phyloP scores from a whole-genome alignment of 2,888 invertebrate species.

The Tinea trinotella region DNA sequence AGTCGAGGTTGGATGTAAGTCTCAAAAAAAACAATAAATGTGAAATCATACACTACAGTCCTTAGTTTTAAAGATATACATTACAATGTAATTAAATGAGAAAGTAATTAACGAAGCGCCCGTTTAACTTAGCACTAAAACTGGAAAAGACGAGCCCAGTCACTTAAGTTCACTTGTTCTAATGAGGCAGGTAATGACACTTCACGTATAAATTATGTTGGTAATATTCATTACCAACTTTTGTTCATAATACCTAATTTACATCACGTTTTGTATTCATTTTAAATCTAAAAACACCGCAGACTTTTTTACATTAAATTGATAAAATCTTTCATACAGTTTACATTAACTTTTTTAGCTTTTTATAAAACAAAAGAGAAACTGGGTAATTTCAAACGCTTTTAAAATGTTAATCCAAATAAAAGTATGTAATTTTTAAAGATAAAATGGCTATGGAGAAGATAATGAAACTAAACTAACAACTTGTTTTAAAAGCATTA shows the following conservation, averaged over 20 bases:
- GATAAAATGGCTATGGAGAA: too few relatives aligned
- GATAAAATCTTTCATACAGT: background rate
- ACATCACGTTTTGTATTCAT: too few relatives aligned
- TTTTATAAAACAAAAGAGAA: background rate
- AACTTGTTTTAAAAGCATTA: too few relatives aligned
- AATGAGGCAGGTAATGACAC: conserved; percentile 62
- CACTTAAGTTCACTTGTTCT: conserved; percentile 45
- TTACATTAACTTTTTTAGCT: background rate
- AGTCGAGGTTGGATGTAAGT: too few relatives aligned
- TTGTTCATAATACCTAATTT: too few relatives aligned
- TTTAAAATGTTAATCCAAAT: background rate
- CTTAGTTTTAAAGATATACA: too few relatives aligned
- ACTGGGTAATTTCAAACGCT: background rate
- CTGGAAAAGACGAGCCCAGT: conserved; percentile 28
- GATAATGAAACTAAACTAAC: too few relatives aligned
- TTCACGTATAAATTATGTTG: too few relatives aligned
- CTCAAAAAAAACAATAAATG: too few relatives aligned
- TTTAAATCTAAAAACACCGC: background rate
- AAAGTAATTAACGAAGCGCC: background rate
- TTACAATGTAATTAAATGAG: background rate
- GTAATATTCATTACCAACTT: too few relatives aligned
- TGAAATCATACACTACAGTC: too few relatives aligned
- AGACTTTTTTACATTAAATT: background rate
- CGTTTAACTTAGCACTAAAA: conserved; percentile 10
- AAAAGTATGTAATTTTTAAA: background rate